Conservation (phyloP, 2,797 vertebrate species). For the Enteromius fasciolatus region DNA sequence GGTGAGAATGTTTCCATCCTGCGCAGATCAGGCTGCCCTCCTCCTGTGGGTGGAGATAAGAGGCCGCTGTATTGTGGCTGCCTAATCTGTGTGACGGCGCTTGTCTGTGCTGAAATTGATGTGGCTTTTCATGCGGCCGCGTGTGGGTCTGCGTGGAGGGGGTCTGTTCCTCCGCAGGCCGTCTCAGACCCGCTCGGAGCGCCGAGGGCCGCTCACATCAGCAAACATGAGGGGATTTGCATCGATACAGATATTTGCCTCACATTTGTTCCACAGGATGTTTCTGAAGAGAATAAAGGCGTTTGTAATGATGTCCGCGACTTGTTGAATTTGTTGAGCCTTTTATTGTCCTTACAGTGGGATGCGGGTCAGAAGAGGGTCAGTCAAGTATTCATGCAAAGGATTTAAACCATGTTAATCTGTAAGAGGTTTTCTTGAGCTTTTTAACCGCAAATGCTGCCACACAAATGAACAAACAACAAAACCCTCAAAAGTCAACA, state of each 20-base stretch:
- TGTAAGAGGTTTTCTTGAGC: slow-evolving; percentile 3
- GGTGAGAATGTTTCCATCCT: slow-evolving; percentile 99
- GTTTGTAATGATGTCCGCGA: slow-evolving; percentile 60
- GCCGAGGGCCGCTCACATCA: slow-evolving; percentile 78
- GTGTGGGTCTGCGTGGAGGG: slow-evolving; percentile 89
- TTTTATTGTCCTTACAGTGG: slow-evolving; percentile 13
- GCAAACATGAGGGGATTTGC: slow-evolving; percentile 77
- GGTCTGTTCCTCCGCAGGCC: slow-evolving; percentile 78
- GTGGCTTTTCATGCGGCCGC: slow-evolving; percentile 98
- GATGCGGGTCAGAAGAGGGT: slow-evolving; percentile 17
- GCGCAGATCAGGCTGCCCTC: slow-evolving; percentile 98
- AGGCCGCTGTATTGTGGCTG: slow-evolving; percentile 97
- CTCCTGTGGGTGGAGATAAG: slow-evolving; percentile 99
- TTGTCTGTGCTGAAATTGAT: slow-evolving; percentile 99
- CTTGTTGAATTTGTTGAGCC: slow-evolving; percentile 48
- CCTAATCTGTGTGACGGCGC: slow-evolving; percentile 99
- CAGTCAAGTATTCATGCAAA: slow-evolving; percentile 17
- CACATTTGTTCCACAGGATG: slow-evolving; percentile 65
- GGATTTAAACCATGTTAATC: slow-evolving; percentile 7
- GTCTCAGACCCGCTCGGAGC: slow-evolving; percentile 80
- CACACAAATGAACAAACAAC: neutral
- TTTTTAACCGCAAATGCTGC: slow-evolving; percentile 9
- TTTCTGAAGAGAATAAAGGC: slow-evolving; percentile 61
- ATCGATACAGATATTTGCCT: slow-evolving; percentile 80
- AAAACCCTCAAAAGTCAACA: neutral